phyloP scores from a whole-genome alignment of 2,113 vertebrate species.

The Pampusana beccarii region DNA sequence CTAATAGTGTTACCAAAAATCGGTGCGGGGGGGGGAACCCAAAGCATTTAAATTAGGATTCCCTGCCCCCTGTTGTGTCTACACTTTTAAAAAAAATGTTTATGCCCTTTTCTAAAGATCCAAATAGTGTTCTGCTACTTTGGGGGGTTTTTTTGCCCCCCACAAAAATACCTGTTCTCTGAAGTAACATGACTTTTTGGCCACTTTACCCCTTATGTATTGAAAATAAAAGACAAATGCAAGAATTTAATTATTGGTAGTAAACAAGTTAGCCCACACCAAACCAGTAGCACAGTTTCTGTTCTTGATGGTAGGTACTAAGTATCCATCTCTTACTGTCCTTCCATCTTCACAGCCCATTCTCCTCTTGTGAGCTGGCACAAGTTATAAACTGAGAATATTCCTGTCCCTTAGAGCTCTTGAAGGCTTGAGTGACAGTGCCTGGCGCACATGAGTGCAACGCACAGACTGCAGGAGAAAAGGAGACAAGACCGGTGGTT shows the following conservation, averaged over 20 bases:
- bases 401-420: neutral
- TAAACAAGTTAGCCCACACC: neutral
- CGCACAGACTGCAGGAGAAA: neutral
- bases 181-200: neutral
- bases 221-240: neutral
- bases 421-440: neutral
- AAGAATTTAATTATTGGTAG: neutral
- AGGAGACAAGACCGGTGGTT: neutral
- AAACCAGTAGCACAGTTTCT: neutral
- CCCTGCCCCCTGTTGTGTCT: accelerated
- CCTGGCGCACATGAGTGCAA: neutral
- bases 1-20: neutral
- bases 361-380: neutral
- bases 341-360: neutral
- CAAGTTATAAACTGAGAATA: neutral
- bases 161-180: neutral
- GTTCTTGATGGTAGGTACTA: neutral
- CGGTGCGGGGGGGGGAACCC: no score
- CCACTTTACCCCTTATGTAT: neutral
- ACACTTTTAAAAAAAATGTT: neutral
- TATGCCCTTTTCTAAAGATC: neutral
- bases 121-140: neutral
- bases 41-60: neutral
- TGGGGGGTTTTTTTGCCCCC: accelerated
- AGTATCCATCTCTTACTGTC: neutral